Percentiles rank a stretch among this genome's conserved stretches.
phyloP scores from a whole-genome alignment of 2,797 vertebrate species.

The Characodon lateralis region DNA sequence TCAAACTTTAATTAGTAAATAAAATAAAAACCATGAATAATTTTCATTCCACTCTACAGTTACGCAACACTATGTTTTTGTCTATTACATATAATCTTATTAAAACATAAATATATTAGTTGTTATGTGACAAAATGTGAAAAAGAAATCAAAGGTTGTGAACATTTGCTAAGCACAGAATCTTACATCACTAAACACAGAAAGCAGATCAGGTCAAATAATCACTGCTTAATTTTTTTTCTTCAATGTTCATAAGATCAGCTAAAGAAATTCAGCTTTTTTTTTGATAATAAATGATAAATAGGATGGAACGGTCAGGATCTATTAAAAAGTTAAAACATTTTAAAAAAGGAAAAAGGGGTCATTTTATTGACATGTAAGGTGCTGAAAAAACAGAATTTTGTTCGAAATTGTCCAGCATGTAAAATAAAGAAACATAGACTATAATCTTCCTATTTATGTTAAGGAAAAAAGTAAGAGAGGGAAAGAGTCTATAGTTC shows the following conservation, averaged over 20 bases:
- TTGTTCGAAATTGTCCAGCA: conserved; percentile 21
- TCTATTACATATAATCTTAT: neutral
- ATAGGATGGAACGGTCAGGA: neutral
- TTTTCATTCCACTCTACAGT: neutral
- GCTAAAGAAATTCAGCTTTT: too few relatives aligned
- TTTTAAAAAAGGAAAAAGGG: neutral
- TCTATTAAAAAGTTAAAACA: neutral
- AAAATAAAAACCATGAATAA: neutral
- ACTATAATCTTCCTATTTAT: conserved; percentile 18
- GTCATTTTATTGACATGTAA: neutral
- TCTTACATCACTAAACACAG: too few relatives aligned
- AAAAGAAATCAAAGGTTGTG: neutral
- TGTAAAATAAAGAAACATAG: neutral
- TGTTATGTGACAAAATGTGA: neutral
- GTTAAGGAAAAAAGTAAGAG: conserved; percentile 29
- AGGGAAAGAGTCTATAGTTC: conserved; percentile 18
- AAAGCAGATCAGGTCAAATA: too few relatives aligned
- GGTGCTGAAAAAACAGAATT: conserved; percentile 19
- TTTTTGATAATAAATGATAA: neutral
- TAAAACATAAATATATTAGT: neutral
- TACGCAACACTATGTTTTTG: neutral
- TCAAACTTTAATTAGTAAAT: neutral
- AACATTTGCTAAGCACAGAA: too few relatives aligned
- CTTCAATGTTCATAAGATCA: too few relatives aligned
- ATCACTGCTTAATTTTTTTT: too few relatives aligned